A percentile compares a stretch with the other conserved stretches of the same genome.
Conservation (phyloP, 2,113 vertebrate species). For the Aplodontia rufa region DNA sequence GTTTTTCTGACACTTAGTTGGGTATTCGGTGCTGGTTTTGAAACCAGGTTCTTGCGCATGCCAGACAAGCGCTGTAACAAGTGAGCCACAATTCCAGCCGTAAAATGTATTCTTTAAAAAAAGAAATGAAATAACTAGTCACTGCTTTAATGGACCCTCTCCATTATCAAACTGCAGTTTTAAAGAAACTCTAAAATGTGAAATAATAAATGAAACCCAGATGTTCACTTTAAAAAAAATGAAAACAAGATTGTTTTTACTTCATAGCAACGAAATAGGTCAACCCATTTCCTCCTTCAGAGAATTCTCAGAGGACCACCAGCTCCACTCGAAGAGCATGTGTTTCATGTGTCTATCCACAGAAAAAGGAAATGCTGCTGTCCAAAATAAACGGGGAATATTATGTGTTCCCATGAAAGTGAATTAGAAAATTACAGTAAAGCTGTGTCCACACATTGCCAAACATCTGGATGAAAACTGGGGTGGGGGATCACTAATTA, state of each 20-base stretch:
- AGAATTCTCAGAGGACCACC: constrained; percentile 84
- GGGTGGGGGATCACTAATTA: neutral
- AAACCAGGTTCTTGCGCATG: too few species aligned
- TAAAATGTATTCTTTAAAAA: too few species aligned
- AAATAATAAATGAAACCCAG: constrained; percentile 86
- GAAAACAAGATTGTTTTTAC: constrained; percentile 85
- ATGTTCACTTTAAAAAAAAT: constrained; percentile 81
- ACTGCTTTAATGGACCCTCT: constrained; percentile 70
- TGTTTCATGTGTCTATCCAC: constrained; percentile 78
- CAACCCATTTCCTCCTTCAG: constrained; percentile 87
- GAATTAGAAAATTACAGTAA: constrained; percentile 28
- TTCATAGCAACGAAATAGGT: constrained; percentile 89
- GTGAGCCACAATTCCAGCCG: too few species aligned
- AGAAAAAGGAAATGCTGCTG: constrained; percentile 81
- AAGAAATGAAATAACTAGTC: constrained; percentile 56
- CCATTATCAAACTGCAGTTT: constrained; percentile 78
- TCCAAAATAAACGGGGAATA: constrained; percentile 80
- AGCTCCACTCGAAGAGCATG: constrained; percentile 74
- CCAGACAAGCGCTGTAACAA: too few species aligned
- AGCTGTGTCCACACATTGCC: constrained; percentile 1
- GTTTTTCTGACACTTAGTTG: too few species aligned
- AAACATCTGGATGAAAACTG: constrained; percentile 72
- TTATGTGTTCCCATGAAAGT: constrained; percentile 82
- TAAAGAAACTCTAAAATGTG: constrained; percentile 82
- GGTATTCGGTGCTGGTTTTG: too few species aligned